Evolutionary conservation across 2,888 invertebrate genomes (phyloP).

Genomic region (Anthophora plumipes): DNA sequence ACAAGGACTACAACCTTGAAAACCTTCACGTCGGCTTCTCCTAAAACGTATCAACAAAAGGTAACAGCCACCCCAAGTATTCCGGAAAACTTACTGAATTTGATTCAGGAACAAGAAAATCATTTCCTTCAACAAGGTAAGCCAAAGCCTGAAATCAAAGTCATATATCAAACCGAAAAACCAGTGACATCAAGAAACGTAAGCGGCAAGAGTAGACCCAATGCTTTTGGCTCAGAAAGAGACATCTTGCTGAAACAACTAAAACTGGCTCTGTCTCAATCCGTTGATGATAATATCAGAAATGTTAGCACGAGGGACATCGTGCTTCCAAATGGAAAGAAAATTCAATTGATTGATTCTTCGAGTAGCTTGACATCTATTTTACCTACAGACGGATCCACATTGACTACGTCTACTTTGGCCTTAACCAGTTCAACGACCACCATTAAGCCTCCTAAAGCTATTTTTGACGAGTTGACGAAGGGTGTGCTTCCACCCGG

Average conservation of each 20-base stretch:
- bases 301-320: constrained; percentile 91
- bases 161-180: constrained; percentile 85
- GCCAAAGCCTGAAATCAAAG: constrained; percentile 84
- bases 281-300: constrained; percentile 88
- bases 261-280: constrained; percentile 90
- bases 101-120: constrained; percentile 75
- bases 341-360: constrained; percentile 86
- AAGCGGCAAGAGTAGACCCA: constrained; percentile 60
- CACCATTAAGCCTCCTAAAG: constrained; percentile 88
- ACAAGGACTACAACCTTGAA: constrained; percentile 36
- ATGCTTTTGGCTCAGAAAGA: constrained; percentile 85
- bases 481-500: constrained; percentile 92
- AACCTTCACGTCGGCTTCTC: constrained; percentile 31
- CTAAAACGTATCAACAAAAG: constrained; percentile 18
- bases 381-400: constrained; percentile 70
- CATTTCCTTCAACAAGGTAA: constrained; percentile 71
- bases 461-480: constrained; percentile 91
- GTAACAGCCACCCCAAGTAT: constrained; percentile 52
- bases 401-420: constrained; percentile 63
- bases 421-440: constrained; percentile 85
- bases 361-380: constrained; percentile 75
- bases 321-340: constrained; percentile 90
- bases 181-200: constrained; percentile 41
- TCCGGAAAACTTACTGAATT: constrained; percentile 75
- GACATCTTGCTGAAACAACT: constrained; percentile 91